Evolutionary conservation across 2,797 vertebrate species (phyloP).

Genomic region (Rhabdophis nuchalis): DNA sequence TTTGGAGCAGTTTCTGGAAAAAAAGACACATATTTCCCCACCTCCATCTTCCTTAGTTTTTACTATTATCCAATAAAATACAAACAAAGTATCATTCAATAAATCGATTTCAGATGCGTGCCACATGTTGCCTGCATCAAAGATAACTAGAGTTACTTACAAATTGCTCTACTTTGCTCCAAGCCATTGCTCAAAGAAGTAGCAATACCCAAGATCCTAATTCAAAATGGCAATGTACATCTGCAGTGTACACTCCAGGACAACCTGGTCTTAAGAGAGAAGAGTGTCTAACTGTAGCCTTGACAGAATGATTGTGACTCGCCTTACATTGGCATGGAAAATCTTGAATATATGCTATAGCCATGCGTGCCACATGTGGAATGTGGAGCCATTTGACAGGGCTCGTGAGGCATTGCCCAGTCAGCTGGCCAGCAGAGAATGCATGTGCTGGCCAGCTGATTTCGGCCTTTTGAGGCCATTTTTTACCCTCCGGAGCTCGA

Average conservation of each 20-base stretch:
- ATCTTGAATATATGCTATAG: background rate
- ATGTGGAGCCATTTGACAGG: too few species aligned
- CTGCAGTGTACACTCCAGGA: background rate
- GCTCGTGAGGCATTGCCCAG: too few species aligned
- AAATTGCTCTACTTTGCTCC: background rate
- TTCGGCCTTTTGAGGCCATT: too few species aligned
- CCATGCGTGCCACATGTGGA: too few species aligned
- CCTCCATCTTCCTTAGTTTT: background rate
- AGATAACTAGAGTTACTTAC: background rate
- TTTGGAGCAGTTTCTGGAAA: background rate
- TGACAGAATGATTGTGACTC: background rate
- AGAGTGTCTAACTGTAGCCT: background rate
- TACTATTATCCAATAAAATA: background rate
- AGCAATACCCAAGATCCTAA: background rate
- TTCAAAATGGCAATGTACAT: background rate
- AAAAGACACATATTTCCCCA: background rate
- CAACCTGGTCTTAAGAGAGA: background rate
- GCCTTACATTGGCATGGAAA: background rate
- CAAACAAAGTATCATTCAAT: background rate
- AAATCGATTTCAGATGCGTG: background rate
- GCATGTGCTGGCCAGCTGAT: too few species aligned
- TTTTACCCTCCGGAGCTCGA: too few species aligned
- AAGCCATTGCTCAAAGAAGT: background rate
- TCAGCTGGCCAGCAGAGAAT: too few species aligned
- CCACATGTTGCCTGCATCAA: background rate